Base-by-base conservation (phyloP, 1,140 invertebrate genomes). In the Achatina immaculata region DNA sequence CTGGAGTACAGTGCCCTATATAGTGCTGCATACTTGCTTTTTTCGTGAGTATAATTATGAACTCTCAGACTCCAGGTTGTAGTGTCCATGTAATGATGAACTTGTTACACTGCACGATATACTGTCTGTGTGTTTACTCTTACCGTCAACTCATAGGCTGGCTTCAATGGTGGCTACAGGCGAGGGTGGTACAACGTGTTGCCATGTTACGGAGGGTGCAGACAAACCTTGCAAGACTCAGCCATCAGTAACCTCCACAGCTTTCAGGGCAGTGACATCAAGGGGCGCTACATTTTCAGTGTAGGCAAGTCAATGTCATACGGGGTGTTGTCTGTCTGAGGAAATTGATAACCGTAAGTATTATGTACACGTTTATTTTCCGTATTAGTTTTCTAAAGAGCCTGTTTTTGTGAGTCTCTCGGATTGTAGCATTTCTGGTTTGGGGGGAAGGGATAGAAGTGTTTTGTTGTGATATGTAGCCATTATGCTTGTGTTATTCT, bases 91-190 rank as follows among this genome's bases (percentile, higher is more conserved):
- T n/a, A n/a, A n/a, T n/a, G n/a, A n/a, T 31, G 31, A 14, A 24
- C 11, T 68, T 68, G 16, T 31, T 68, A 31, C 11, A 11, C 65
- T 68, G 16, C 65, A 11, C 11, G 65, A 19, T 68, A 14, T n/a
- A n/a, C n/a, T n/a, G n/a, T n/a, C n/a, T n/a, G n/a, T n/a, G n/a
- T n/a, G n/a, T n/a, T n/a, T n/a, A n/a, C n/a, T n/a, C n/a, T n/a
- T n/a, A n/a, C n/a, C n/a, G n/a, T n/a, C n/a, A n/a, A n/a, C n/a
- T n/a, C n/a, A n/a, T n/a, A 88, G 87, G 86, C 86, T 38, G 87
- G 87, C 24, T 82, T 88, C 28, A 87, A 88, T 80, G 84, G 81
- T 24, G 87, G 87, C 0, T 19, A 81, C 42, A 80, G 82, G 19
- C 69, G 65, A 0, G 86, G 86, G 6, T 88, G 85, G 83, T 86